Conservation (phyloP, 1,140 invertebrate genomes). For the Eurosta solidaginis region DNA sequence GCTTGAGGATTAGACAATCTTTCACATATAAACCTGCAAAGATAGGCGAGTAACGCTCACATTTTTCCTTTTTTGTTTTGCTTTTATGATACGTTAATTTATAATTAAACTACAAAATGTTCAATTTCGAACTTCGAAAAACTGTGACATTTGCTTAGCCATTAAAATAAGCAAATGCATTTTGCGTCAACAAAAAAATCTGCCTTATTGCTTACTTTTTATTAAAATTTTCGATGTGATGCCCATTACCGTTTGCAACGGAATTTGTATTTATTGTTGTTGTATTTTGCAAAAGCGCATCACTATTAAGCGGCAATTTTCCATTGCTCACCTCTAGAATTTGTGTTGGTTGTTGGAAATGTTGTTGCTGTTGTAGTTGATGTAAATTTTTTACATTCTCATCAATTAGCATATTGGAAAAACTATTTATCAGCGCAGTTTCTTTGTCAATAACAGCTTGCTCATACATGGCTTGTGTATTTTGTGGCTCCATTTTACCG, state of each 20-base stretch:
- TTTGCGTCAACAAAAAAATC: neutral
- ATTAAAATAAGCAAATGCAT: too few relatives aligned
- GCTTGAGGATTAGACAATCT: too few relatives aligned
- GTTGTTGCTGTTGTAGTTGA: constrained; percentile 42
- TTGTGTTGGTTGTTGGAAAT: constrained; percentile 31
- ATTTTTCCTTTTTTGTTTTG: too few relatives aligned
- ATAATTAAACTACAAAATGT: too few relatives aligned
- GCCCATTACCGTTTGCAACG: constrained; percentile 56
- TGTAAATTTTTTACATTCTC: constrained; percentile 56
- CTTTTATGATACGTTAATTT: too few relatives aligned
- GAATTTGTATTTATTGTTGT: constrained; percentile 37
- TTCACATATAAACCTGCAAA: too few relatives aligned
- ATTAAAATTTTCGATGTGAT: constrained; percentile 56
- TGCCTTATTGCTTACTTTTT: constrained; percentile 48
- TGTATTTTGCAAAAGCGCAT: constrained; percentile 40
- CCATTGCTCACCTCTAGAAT: constrained; percentile 51
- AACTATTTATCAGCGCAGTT: constrained; percentile 56
- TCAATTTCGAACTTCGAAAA: too few relatives aligned
- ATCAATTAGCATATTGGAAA: constrained; percentile 58
- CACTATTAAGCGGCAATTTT: constrained; percentile 43
- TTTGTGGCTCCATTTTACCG: constrained; percentile 46
- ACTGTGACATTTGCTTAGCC: too few relatives aligned
- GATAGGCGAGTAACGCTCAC: too few relatives aligned
- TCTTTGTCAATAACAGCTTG: constrained; percentile 58
- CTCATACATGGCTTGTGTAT: constrained; percentile 55